Conservation (phyloP, 1,140 invertebrate species). For the Pseudoatta argentina region DNA sequence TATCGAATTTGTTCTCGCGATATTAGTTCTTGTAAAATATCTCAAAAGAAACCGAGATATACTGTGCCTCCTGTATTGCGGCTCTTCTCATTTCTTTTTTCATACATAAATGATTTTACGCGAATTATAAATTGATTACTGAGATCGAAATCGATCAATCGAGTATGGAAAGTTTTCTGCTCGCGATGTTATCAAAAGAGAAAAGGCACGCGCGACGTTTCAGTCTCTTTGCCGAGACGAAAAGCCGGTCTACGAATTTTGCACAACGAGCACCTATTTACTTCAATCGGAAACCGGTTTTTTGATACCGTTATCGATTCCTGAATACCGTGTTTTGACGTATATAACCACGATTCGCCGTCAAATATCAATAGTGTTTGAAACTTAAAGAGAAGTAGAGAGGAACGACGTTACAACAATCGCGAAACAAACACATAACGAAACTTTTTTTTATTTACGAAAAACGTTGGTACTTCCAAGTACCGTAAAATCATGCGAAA, state of each 20-base stretch:
- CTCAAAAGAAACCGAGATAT: conserved; percentile 7
- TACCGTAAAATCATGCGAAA: background rate
- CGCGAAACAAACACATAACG: no score
- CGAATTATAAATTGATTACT: background rate
- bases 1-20: background rate
- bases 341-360: background rate
- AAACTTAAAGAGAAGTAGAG: background rate
- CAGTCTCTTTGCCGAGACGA: background rate
- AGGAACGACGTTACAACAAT: background rate
- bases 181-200: conserved; percentile 36
- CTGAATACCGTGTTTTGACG: conserved; percentile 64
- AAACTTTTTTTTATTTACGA: background rate
- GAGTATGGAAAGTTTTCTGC: conserved; percentile 33
- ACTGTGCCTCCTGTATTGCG: no score
- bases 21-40: conserved; percentile 1
- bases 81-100: background rate
- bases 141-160: conserved; percentile 24
- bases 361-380: background rate
- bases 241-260: conserved; percentile 52
- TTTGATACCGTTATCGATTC: conserved; percentile 70
- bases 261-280: conserved; percentile 43
- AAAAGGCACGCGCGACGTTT: conserved; percentile 11
- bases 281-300: conserved; percentile 68
- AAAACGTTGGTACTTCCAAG: background rate
- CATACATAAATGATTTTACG: background rate